phyloP scores from a whole-genome alignment of 2,797 vertebrate species.

The Poeciliopsis turneri region DNA sequence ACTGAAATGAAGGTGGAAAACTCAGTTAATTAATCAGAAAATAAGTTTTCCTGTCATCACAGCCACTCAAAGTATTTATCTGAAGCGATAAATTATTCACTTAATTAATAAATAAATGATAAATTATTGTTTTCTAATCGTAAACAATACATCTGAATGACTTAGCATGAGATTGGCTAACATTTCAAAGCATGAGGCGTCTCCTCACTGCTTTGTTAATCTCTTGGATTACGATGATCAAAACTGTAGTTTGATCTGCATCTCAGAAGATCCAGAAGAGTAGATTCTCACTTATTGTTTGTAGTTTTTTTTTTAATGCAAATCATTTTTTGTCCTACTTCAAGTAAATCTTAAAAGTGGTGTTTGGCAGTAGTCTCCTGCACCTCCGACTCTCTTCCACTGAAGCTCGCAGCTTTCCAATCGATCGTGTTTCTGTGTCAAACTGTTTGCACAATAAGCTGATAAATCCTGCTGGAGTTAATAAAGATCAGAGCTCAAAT shows the following conservation, averaged over 20 bases:
- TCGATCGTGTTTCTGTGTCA: neutral
- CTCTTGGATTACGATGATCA: neutral
- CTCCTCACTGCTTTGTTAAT: neutral
- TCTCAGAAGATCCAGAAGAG: too few species aligned
- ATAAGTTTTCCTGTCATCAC: neutral
- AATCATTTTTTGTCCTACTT: neutral
- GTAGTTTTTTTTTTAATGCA: neutral
- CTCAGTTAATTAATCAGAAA: neutral
- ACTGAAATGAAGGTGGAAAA: neutral
- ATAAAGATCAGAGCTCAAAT: neutral
- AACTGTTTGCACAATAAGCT: neutral
- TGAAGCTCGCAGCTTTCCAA: neutral
- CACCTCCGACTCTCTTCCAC: neutral
- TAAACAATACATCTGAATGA: neutral
- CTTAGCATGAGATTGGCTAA: neutral
- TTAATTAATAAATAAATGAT: too few species aligned
- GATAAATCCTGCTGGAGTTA: neutral
- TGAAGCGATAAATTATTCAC: neutral
- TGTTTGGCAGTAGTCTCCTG: neutral
- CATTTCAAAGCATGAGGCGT: neutral
- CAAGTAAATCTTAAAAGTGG: neutral
- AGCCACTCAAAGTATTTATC: neutral
- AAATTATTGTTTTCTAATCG: neutral
- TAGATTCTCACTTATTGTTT: neutral
- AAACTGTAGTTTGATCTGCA: too few species aligned